These are phyloP conservation scores for Meiosimyza platycephala DNA, from an alignment of 2,888 invertebrate genomes.

Conservation along the genomic window DNA sequence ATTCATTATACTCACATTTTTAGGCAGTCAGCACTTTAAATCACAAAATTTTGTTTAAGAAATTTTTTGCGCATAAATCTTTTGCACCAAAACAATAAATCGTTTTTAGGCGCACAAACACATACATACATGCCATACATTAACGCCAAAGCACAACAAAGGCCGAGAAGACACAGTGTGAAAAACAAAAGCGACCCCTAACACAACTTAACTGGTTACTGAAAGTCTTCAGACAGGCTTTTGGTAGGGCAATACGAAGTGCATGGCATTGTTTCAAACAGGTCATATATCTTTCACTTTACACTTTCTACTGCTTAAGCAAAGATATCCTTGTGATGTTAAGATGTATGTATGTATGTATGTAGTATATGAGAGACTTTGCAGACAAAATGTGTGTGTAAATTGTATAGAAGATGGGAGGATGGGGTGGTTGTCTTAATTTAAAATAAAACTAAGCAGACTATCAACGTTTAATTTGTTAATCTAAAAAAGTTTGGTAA, in stretches of 20 bases:
- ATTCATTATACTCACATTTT: background rate
- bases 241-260: background rate
- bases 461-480: conserved; percentile 28
- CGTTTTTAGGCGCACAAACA: conserved; percentile 27
- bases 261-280: conserved; percentile 25
- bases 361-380: background rate
- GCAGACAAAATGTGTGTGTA: background rate
- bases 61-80: conserved; percentile 24
- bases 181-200: background rate
- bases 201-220: conserved; percentile 19
- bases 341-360: conserved; percentile 9
- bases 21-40: conserved; percentile 9
- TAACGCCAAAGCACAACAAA: background rate
- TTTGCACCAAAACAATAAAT: conserved; percentile 28
- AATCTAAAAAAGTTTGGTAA: conserved; percentile 57
- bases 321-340: conserved; percentile 47
- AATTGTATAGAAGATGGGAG: background rate
- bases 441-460: no score
- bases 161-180: background rate
- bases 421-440: background rate
- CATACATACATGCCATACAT: background rate
- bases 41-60: conserved; percentile 22
- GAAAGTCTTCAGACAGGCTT: background rate
- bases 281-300: conserved; percentile 60
- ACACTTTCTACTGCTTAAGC: conserved; percentile 59